Evolutionary conservation across 2,888 invertebrate species (phyloP), one percentile per base, ranked within the genome.

Genomic region (Ornithoptera alexandrae): DNA sequence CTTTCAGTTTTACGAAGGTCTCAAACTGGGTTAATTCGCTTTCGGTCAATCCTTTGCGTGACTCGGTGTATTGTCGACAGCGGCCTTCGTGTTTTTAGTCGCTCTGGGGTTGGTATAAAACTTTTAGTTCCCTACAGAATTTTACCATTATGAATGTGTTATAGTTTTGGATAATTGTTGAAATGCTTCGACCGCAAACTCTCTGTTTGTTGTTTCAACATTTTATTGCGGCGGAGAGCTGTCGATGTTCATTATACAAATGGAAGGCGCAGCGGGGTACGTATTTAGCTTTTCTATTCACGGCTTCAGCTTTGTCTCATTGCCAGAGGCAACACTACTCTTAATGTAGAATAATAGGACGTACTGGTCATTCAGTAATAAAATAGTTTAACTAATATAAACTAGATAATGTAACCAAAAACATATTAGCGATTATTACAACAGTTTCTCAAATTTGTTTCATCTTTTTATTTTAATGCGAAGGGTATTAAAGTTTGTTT

Each of bases 241-340:
- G 83, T 80, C 82, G 77, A 75, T 78, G 81, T 85, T 84, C 84
- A 90, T 90, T 90, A 91, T 89, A 88, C 83, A 90, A 90, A 91
- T 89, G 82, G 81, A 84, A 78, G 84, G 81, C 81, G 84, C 75
- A 74, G 77, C 81, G 75, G 76, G 76, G 81, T 77, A 81, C 84
- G 80, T 84, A 88, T 90, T 89, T 89, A 89, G 85, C 81, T 77
- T 79, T 80, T 84, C 86, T 89, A 90, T 88, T 87, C 85, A 80
- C 78, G 79, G 79, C 74, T 78, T 74, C 78, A 20, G 71, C 17
- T 15, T 62, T 68, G 74, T 74, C 72, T 75, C 42, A 46, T 42
- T n/a, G 39, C 39, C n/a, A 61, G 72, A 72, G 36, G n/a, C 39
- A 42, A 65, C 57, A 22, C 24, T 58, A 58, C 15, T 24, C 57